These are phyloP conservation scores for Oscheius myriophilus DNA, from an alignment of 2,888 invertebrate genomes.

Conservation along the genomic window DNA sequence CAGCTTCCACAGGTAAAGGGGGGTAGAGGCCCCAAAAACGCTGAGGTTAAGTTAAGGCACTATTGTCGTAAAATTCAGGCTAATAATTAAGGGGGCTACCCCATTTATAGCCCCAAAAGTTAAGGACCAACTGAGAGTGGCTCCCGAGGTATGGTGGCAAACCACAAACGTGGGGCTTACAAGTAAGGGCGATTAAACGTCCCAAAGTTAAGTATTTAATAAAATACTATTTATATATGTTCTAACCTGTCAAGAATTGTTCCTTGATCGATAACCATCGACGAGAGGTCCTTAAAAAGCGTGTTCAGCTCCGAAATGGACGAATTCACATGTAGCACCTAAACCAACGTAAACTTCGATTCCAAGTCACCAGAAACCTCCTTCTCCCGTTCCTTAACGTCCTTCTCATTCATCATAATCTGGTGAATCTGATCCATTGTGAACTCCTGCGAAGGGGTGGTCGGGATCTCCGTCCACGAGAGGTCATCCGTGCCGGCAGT, in stretches of 20 bases:
- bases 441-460: conserved; percentile 67
- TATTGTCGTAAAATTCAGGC: too few relatives aligned
- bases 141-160: too few relatives aligned
- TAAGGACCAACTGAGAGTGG: too few relatives aligned
- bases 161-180: too few relatives aligned
- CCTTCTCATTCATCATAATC: conserved; percentile 79
- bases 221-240: too few relatives aligned
- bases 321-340: conserved; percentile 66
- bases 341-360: background rate
- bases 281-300: conserved; percentile 83
- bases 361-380: conserved; percentile 39
- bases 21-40: too few relatives aligned
- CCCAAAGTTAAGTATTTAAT: too few relatives aligned
- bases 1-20: too few relatives aligned
- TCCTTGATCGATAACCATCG: conserved; percentile 82
- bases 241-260: conserved; percentile 87
- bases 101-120: too few relatives aligned
- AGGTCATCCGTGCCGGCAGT: conserved; percentile 43
- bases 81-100: too few relatives aligned
- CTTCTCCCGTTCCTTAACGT: conserved; percentile 66
- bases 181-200: too few relatives aligned
- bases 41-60: too few relatives aligned
- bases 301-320: conserved; percentile 89
- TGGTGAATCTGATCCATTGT: conserved; percentile 80
- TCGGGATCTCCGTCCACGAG: conserved; percentile 43